Percentiles rank a stretch among this genome's conserved stretches.
phyloP scores from a whole-genome alignment of 2,113 vertebrate species.

The Pseudopipra pipra region DNA sequence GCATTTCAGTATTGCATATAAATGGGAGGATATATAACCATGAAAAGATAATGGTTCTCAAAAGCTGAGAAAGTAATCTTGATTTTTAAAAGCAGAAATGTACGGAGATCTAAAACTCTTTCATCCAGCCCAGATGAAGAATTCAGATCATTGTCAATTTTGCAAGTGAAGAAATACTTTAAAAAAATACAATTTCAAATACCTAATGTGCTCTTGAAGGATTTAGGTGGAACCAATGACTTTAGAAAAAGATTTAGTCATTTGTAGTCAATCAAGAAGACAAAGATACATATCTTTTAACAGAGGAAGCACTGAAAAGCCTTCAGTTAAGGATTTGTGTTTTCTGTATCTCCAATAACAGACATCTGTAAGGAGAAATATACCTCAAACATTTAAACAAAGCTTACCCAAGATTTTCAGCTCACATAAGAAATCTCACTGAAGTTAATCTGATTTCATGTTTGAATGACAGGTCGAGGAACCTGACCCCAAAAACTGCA shows the following conservation, averaged over 20 bases:
- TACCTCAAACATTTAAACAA: neutral
- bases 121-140: neutral
- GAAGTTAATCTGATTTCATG: neutral
- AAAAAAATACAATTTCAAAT: neutral
- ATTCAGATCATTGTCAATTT: neutral
- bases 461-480: neutral
- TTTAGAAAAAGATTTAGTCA: neutral
- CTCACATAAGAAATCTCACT: neutral
- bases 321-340: neutral
- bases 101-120: neutral
- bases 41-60: neutral
- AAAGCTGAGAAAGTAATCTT: neutral
- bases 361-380: neutral
- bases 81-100: neutral
- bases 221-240: neutral
- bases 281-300: neutral
- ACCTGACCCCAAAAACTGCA: neutral
- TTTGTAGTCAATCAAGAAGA: neutral
- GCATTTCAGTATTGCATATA: neutral
- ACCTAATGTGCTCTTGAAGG: neutral
- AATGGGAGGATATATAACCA: neutral
- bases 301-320: neutral
- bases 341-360: neutral
- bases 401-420: neutral
- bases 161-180: neutral